Evolutionary conservation across 2,888 invertebrate species (phyloP).

Genomic region (Lithophane semibrunnea): DNA sequence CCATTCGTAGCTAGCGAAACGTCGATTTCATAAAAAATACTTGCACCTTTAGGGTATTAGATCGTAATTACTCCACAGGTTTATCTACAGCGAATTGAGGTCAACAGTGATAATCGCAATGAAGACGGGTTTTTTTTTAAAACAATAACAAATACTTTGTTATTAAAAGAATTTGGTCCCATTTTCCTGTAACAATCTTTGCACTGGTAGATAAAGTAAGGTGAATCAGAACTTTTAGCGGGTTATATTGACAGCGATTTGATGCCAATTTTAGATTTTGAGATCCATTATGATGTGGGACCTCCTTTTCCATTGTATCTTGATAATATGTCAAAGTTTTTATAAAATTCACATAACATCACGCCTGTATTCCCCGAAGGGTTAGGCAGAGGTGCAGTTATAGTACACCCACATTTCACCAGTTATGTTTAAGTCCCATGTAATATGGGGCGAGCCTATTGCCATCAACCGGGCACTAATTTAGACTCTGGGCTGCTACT

Average conservation of each 20-base stretch:
- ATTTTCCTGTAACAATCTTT: conserved; percentile 15
- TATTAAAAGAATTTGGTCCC: not conserved
- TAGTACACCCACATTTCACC: too few relatives aligned
- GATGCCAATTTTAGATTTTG: not conserved
- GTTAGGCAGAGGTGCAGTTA: too few relatives aligned
- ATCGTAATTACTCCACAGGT: not conserved
- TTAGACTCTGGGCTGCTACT: too few relatives aligned
- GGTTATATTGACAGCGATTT: not conserved
- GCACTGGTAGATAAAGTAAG: not conserved
- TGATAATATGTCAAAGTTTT: not conserved
- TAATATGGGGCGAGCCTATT: too few relatives aligned
- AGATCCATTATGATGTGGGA: not conserved
- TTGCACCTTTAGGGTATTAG: too few relatives aligned
- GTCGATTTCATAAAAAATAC: too few relatives aligned
- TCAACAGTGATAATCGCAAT: conserved; percentile 3
- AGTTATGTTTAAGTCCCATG: too few relatives aligned
- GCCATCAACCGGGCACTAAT: too few relatives aligned
- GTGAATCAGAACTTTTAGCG: not conserved
- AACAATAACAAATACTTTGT: not conserved
- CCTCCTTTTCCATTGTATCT: not conserved
- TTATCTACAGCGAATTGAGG: not conserved
- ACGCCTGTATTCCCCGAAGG: too few relatives aligned
- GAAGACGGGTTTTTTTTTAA: not conserved
- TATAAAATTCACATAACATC: too few relatives aligned
- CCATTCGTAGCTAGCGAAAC: too few relatives aligned